Conservation (phyloP, 2,113 vertebrate species). For the Hypanus sabinus region DNA sequence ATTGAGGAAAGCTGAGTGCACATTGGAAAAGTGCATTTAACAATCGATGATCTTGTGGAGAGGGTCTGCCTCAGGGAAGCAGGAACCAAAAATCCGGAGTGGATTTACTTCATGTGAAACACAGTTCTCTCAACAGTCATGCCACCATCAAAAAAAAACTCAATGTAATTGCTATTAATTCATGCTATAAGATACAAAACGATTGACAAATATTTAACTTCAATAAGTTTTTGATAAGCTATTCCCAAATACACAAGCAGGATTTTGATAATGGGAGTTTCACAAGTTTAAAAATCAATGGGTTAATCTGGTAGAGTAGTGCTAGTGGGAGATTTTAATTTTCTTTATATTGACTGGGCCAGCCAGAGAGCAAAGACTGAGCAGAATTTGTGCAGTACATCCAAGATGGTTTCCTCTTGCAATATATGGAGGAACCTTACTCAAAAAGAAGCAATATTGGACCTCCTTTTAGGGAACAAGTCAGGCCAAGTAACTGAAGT, state of each 20-base stretch:
- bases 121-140: not conserved
- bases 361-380: too few relatives aligned
- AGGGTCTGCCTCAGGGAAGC: not conserved
- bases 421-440: too few relatives aligned
- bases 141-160: not conserved
- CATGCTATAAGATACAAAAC: not conserved
- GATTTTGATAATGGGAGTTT: not conserved
- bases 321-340: too few relatives aligned
- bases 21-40: not conserved
- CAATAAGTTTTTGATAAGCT: not conserved
- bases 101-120: not conserved
- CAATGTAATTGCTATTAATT: not conserved
- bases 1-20: not conserved
- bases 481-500: too few relatives aligned
- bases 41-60: not conserved
- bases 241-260: not conserved
- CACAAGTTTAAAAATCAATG: not conserved
- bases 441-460: too few relatives aligned
- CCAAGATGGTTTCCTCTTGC: too few relatives aligned
- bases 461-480: too few relatives aligned
- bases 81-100: not conserved
- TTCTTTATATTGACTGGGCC: too few relatives aligned
- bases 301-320: not conserved
- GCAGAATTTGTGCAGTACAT: too few relatives aligned
- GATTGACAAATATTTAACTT: not conserved